Base-by-base conservation (phyloP, 1,140 invertebrate genomes). In the Drosophila ogumai region DNA sequence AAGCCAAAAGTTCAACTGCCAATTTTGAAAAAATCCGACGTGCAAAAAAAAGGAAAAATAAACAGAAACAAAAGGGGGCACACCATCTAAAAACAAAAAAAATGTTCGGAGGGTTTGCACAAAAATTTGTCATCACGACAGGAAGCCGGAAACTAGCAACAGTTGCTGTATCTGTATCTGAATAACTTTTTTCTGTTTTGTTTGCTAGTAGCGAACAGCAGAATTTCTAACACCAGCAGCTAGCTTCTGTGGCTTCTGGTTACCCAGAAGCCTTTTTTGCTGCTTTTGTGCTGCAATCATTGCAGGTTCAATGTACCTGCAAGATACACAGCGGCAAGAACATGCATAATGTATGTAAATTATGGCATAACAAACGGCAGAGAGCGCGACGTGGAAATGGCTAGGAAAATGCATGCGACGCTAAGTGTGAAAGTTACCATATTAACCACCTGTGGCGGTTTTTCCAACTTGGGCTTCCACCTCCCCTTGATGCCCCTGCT, bases 281-380 rank as follows among this genome's bases (percentile, higher is more conserved):
- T 59, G 56, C 31, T 9, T 34, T 55, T 17, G 38, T 47, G 41
- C 25, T 63, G 75, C 79, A 90, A 88, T 84, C 67, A 80, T 84
- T 81, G 81, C 73, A 81, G 84, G 84, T 88, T 88, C 84, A 88
- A 88, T 84, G 84, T 90, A 88, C 84, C 85, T 85, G 80, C 59
- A 52, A 69, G 67, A 73, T 73, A 41, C 69, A 69, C 69, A 57
- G 50, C 34, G 60, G 54, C 44, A 52, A 76, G 57, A 88, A 78
- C 84, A 88, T 88, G 77, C 85, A 88, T 84, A 90, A 90, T 90
- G 77, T 90, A 88, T 90, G 85, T 81, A 88, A 88, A 88, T 88
- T 84, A 90, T 84, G 73, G 66, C 68, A 88, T 78, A 90, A 81
- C 68, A 75, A 72, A 75, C 50, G 67, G 36, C 66, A 72, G 54